Evolutionary conservation across 2,113 vertebrate genomes (phyloP), one percentile per base, ranked within the genome.

Genomic region (Coptodon bakossiorum): DNA sequence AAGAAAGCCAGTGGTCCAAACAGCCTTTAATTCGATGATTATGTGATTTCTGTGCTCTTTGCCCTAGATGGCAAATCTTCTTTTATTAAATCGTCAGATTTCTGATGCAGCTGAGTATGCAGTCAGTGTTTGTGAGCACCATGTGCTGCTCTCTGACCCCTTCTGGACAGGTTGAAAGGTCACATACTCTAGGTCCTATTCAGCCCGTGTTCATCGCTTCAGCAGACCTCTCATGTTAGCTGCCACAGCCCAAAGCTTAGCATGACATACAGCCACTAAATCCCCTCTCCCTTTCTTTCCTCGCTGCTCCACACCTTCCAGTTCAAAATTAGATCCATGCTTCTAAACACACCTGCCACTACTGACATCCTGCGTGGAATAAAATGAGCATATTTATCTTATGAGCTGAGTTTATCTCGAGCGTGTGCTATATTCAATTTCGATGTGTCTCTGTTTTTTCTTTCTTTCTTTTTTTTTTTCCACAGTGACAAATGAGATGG

Each of bases 351-450:
- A 85, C 83, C 86, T 88, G 87, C 85, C 85, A 79, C 50, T 6
- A 5, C 66, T 63, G 84, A 89, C 88, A 73, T 78, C 29, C 85
- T 6, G 59, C 31, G 54, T 80, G 79, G 80, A 89, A 83, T 81
- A 24, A 91, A 93, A 93, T 79, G 82, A 87, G 90, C 73, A 81
- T 80, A 88, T 92, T 94, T 85, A 88, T 92, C 88, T 92, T 17
- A 56, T 61, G 88, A 87, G 86, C 63, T 5, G 59, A 71, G 80
- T 66, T 91, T 57, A 89, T 87, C 89, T 88, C 82, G 61, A 80
- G 85, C 34, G 5, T 84, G 83, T 83, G 88, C 80, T 81, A 63
- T 34, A 59, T 88, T 89, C 87, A 86, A 86, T 93, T 90, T 80
- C 17, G 3, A 86, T 80, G 87, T 83, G 66, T 88, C 61, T 73